A percentile compares a stretch with the other conserved stretches of the same genome.
Conservation (phyloP, 2,888 invertebrate species). For the Agrochola litura region DNA sequence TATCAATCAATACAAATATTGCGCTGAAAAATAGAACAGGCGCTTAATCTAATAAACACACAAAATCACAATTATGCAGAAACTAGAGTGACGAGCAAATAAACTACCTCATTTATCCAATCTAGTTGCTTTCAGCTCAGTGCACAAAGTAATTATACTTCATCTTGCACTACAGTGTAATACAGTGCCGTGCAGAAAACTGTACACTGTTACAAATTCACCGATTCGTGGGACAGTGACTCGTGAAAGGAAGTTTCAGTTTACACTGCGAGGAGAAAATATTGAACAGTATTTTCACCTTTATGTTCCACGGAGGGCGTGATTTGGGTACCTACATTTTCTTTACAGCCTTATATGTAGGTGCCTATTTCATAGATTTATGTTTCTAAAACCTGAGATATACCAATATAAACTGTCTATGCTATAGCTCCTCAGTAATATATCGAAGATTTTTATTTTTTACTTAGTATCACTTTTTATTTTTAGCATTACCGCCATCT, state of each 20-base stretch:
- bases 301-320: neutral
- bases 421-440: neutral
- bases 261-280: conserved; percentile 26
- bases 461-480: neutral
- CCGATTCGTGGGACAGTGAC: conserved; percentile 29
- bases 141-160: conserved; percentile 43
- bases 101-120: conserved; percentile 20
- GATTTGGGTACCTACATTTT: neutral
- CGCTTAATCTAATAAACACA: neutral
- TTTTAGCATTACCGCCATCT: neutral
- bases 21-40: neutral
- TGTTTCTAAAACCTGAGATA: too few relatives aligned
- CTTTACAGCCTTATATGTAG: neutral
- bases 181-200: conserved; percentile 42
- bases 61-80: neutral
- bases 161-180: conserved; percentile 32
- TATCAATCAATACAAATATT: neutral
- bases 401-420: too few relatives aligned
- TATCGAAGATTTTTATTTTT: too few relatives aligned
- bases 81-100: conserved; percentile 19
- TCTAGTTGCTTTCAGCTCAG: conserved; percentile 5
- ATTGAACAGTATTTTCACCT: conserved; percentile 17
- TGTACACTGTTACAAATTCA: conserved; percentile 23
- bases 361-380: too few relatives aligned
- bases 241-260: conserved; percentile 25